These are phyloP conservation scores for Actinia equina DNA, from an alignment of 64 coral and sea anemone genomes.

Conservation along the genomic window DNA sequence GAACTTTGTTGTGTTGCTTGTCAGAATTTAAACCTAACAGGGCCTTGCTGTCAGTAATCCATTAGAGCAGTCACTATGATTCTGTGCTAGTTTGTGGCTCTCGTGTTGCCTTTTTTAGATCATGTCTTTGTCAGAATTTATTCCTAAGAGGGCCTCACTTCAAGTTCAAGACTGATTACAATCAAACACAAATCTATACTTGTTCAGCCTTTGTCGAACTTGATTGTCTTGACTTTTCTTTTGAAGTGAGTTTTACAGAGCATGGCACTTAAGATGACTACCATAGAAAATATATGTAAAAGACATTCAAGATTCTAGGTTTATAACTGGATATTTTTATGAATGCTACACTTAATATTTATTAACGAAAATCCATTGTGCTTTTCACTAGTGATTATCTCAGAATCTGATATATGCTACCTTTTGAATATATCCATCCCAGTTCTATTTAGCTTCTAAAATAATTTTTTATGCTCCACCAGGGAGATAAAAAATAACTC, in stretches of 20 bases:
- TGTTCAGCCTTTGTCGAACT: background rate
- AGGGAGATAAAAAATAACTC: background rate
- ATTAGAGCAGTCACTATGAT: too few relatives aligned
- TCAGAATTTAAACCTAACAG: too few relatives aligned
- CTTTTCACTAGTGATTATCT: background rate
- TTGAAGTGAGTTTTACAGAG: background rate
- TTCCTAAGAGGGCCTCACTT: too few relatives aligned
- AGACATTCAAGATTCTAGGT: background rate
- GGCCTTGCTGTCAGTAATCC: too few relatives aligned
- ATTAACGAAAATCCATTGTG: background rate
- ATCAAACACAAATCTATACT: background rate
- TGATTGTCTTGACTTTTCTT: background rate
- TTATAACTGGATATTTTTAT: conserved; percentile 3
- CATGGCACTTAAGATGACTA: background rate
- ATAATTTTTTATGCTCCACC: background rate
- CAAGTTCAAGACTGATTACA: background rate
- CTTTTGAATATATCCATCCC: background rate
- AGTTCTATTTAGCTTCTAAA: background rate
- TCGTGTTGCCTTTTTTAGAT: too few relatives aligned
- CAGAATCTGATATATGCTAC: background rate
- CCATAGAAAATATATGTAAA: background rate
- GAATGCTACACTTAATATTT: background rate
- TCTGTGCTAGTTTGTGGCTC: too few relatives aligned
- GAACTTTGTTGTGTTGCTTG: too few relatives aligned
- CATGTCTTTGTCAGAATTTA: too few relatives aligned